Evolutionary conservation across 2,888 invertebrate species (phyloP).

Genomic region (Periphyllus acericola): DNA sequence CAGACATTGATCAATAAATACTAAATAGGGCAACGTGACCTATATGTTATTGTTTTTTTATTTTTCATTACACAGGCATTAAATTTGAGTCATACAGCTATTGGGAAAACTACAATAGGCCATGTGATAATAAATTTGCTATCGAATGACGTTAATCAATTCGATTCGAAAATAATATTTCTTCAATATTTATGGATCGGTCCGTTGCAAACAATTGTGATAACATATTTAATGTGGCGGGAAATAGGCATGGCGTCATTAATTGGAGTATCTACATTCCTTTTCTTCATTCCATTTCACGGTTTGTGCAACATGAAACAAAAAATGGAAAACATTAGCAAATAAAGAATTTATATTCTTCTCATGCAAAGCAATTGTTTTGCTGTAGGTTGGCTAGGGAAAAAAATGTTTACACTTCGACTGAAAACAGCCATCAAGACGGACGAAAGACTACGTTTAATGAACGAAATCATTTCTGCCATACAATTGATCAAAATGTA

Average conservation of each 20-base stretch:
- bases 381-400: slow-evolving; percentile 76
- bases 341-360: background rate
- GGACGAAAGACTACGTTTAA: slow-evolving; percentile 88
- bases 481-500: slow-evolving; percentile 93
- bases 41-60: background rate
- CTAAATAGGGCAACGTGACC: too few species aligned
- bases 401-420: slow-evolving; percentile 78
- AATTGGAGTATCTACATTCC: slow-evolving; percentile 76
- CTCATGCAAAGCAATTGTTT: background rate
- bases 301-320: background rate
- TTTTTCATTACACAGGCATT: slow-evolving; percentile 69
- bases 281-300: slow-evolving; percentile 79
- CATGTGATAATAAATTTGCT: slow-evolving; percentile 76
- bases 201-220: slow-evolving; percentile 81
- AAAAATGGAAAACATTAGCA: background rate
- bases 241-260: slow-evolving; percentile 77
- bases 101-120: slow-evolving; percentile 82
- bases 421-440: slow-evolving; percentile 86
- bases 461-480: slow-evolving; percentile 89
- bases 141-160: slow-evolving; percentile 92
- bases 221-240: slow-evolving; percentile 75
- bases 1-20: background rate
- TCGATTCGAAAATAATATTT: slow-evolving; percentile 89
- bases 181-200: slow-evolving; percentile 93
- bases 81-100: slow-evolving; percentile 80